These are phyloP conservation scores for Hypomesus transpacificus DNA, from an alignment of 2,113 vertebrate genomes.

Conservation along the genomic window DNA sequence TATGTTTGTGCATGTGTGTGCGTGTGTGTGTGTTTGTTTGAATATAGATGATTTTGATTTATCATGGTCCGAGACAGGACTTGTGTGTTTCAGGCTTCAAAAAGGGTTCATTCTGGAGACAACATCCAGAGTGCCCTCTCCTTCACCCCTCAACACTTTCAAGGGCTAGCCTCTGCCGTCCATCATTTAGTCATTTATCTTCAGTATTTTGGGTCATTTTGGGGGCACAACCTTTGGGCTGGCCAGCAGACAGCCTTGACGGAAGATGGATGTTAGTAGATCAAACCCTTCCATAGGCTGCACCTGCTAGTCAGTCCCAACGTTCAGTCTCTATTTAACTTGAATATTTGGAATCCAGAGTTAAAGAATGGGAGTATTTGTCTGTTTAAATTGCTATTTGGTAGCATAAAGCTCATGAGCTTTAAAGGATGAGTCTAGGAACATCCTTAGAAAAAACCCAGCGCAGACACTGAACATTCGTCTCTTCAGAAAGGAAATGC, in stretches of 20 bases:
- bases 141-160: neutral
- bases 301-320: neutral
- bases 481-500: too few species aligned
- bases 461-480: too few species aligned
- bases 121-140: neutral
- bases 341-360: too few species aligned
- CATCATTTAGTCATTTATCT: constrained; percentile 58
- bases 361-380: too few species aligned
- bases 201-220: constrained; percentile 34
- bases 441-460: too few species aligned
- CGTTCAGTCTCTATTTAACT: too few species aligned
- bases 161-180: constrained; percentile 13
- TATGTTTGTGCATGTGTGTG: neutral
- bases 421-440: too few species aligned
- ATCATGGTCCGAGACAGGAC: neutral
- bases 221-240: constrained; percentile 36
- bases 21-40: neutral
- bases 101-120: neutral
- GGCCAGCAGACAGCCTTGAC: constrained; percentile 39
- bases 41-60: neutral
- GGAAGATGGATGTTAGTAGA: constrained; percentile 31
- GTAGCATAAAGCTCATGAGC: too few species aligned
- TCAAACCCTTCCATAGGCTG: neutral
- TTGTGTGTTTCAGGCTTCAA: neutral
- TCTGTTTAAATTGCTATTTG: too few species aligned